A percentile compares a stretch with the other conserved stretches of the same genome.
These are phyloP conservation scores for Gadopsis marmoratus DNA, from an alignment of 2,797 vertebrate species.

Conservation along the genomic window DNA sequence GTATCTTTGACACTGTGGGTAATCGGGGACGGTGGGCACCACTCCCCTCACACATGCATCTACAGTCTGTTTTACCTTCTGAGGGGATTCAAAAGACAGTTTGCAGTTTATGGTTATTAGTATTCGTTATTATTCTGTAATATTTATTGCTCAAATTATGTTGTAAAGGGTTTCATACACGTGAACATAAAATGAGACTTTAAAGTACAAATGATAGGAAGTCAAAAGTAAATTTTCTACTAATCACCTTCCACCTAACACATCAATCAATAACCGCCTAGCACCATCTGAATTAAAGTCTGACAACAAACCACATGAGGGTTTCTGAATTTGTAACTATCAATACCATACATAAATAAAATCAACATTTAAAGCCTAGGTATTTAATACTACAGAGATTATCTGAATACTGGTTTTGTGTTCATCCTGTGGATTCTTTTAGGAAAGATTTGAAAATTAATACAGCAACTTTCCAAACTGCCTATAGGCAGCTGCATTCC, in stretches of 20 bases:
- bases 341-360: conserved; percentile 51
- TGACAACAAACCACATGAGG: conserved; percentile 11
- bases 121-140: conserved; percentile 35
- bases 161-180: conserved; percentile 31
- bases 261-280: conserved; percentile 36
- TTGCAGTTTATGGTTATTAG: conserved; percentile 41
- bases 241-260: conserved; percentile 10
- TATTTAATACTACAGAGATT: conserved; percentile 20
- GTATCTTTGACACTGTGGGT: background rate
- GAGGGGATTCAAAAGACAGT: conserved; percentile 24
- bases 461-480: conserved; percentile 16
- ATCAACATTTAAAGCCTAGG: conserved; percentile 16
- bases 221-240: conserved; percentile 23
- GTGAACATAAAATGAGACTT: conserved; percentile 37
- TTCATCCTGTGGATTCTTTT: conserved; percentile 1
- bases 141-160: conserved; percentile 71
- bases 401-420: background rate
- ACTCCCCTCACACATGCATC: conserved; percentile 45
- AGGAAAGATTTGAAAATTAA: conserved; percentile 3
- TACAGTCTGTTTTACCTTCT: conserved; percentile 24
- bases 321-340: conserved; percentile 22
- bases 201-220: conserved; percentile 37
- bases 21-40: background rate
- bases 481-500: background rate
- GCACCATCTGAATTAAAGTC: conserved; percentile 49